Evolutionary conservation across 2,888 invertebrate species (phyloP).

Genomic region (Hoplodrina blanda): DNA sequence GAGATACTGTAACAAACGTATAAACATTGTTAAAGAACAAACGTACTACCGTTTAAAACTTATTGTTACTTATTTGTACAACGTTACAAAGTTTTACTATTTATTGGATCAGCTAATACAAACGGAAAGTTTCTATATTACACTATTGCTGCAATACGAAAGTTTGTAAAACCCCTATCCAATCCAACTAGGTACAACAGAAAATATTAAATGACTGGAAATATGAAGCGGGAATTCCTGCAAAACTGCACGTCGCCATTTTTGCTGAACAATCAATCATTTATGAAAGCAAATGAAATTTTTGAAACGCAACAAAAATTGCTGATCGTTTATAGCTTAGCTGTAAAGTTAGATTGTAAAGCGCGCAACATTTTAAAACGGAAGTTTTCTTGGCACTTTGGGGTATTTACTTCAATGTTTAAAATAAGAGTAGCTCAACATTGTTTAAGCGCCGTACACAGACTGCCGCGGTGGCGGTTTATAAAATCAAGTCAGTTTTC

Average conservation of each 20-base stretch:
- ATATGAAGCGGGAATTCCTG: slow-evolving; percentile 36
- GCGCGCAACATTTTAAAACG: slow-evolving; percentile 13
- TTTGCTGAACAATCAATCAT: slow-evolving; percentile 59
- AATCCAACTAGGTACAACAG: slow-evolving; percentile 23
- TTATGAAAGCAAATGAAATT: slow-evolving; percentile 37
- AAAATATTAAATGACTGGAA: slow-evolving; percentile 38
- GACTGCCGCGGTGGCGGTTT: not conserved
- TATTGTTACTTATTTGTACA: slow-evolving; percentile 23
- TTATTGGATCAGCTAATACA: slow-evolving; percentile 45
- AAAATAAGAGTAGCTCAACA: not conserved
- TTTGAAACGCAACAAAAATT: slow-evolving; percentile 34
- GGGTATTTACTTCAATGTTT: not conserved
- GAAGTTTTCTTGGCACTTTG: not conserved
- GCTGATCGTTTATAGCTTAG: slow-evolving; percentile 25
- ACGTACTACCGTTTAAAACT: slow-evolving; percentile 35
- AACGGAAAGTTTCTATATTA: slow-evolving; percentile 46
- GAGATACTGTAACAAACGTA: slow-evolving; percentile 13
- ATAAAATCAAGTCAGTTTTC: no score
- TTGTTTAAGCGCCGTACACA: not conserved
- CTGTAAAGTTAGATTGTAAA: slow-evolving; percentile 13
- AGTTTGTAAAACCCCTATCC: slow-evolving; percentile 36
- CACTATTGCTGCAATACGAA: slow-evolving; percentile 40
- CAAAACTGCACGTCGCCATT: slow-evolving; percentile 10
- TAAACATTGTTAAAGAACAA: slow-evolving; percentile 18
- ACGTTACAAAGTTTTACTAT: slow-evolving; percentile 43